These are phyloP conservation scores for Ceratina japonica DNA, from an alignment of 1,140 invertebrate genomes.

Conservation along the genomic window DNA sequence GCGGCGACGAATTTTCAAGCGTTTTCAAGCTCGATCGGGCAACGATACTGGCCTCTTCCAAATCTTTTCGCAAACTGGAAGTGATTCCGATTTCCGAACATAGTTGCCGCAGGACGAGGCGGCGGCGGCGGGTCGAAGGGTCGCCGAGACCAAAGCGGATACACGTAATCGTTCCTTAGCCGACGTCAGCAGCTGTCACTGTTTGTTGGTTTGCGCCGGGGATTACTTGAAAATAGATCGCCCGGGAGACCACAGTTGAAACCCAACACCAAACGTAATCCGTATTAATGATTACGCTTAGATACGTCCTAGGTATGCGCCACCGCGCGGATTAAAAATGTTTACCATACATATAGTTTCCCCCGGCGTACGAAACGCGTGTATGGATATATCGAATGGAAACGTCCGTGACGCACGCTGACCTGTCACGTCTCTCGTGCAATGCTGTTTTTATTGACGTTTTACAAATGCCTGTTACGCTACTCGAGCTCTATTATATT, in stretches of 20 bases:
- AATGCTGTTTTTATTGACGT: conserved; percentile 15
- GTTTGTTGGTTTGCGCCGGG: conserved; percentile 75
- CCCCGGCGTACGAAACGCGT: neutral
- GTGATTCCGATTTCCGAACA: neutral
- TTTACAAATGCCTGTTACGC: neutral
- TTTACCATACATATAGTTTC: neutral
- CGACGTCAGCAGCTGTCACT: conserved; percentile 69
- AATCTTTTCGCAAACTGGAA: neutral
- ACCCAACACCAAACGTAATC: conserved; percentile 72
- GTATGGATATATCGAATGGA: neutral
- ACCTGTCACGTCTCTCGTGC: neutral
- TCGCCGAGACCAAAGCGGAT: conserved; percentile 60
- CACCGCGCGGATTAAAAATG: conserved; percentile 13
- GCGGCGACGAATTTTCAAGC: neutral
- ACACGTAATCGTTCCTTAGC: conserved; percentile 39
- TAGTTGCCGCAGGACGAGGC: neutral
- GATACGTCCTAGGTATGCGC: conserved; percentile 11
- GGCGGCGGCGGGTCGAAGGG: conserved; percentile 10
- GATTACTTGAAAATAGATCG: conserved; percentile 77
- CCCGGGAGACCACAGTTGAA: conserved; percentile 63
- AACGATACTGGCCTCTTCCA: neutral
- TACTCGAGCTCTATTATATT: no score
- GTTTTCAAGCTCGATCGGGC: conserved; percentile 10
- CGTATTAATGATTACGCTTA: conserved; percentile 72
- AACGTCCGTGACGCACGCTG: neutral